These are phyloP conservation scores for Centropyge bicolor DNA, from an alignment of 2,797 vertebrate genomes.

Conservation along the genomic window DNA sequence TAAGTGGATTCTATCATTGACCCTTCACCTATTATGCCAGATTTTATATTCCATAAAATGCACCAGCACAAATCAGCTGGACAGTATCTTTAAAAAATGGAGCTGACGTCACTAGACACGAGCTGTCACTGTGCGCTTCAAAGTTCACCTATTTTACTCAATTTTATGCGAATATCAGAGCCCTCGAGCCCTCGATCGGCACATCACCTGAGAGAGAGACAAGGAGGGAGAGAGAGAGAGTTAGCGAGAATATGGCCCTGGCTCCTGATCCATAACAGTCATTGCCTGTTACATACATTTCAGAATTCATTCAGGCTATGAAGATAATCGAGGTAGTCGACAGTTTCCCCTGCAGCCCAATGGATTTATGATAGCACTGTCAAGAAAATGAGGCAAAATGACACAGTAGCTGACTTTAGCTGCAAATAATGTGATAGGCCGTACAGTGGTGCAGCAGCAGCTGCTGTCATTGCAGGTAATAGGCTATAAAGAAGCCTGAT, in stretches of 20 bases:
- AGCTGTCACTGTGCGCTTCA: conserved; percentile 82
- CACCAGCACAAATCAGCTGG: conserved; percentile 26
- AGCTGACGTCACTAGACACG: conserved; percentile 64
- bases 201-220: conserved; percentile 76
- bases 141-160: conserved; percentile 92
- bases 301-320: conserved; percentile 99
- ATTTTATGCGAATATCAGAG: conserved; percentile 92
- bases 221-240: conserved; percentile 60
- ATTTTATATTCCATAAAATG: conserved; percentile 8
- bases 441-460: conserved; percentile 98
- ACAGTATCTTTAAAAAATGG: conserved; percentile 30
- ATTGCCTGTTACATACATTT: conserved; percentile 99
- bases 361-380: conserved; percentile 99
- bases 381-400: conserved; percentile 99
- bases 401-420: conserved; percentile 99
- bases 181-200: conserved; percentile 79
- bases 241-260: conserved; percentile 88
- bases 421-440: conserved; percentile 99
- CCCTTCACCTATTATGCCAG: conserved; percentile 8
- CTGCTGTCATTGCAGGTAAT: conserved; percentile 99
- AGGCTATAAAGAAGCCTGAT: conserved; percentile 99
- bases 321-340: conserved; percentile 99
- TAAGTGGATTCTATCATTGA: neutral
- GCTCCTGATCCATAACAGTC: conserved; percentile 99
- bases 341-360: conserved; percentile 99